Evolutionary conservation across 2,113 vertebrate species (phyloP).

Genomic region (Nycticebus coucang): DNA sequence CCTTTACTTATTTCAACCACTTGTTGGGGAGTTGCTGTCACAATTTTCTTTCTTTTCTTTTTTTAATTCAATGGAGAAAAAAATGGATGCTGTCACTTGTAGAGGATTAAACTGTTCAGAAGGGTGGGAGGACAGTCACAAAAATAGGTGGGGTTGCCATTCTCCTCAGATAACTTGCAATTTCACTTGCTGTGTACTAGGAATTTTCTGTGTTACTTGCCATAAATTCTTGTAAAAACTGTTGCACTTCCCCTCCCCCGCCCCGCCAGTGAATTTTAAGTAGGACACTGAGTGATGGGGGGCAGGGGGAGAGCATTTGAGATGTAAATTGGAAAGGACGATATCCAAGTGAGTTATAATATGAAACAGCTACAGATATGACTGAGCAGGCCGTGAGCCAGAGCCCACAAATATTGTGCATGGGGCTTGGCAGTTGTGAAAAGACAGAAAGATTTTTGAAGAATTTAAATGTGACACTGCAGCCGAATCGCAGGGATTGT

Average conservation of each 20-base stretch:
- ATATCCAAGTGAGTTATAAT: background rate
- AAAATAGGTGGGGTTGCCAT: background rate
- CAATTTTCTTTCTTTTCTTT: background rate
- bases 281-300: background rate
- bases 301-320: background rate
- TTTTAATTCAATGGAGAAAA: background rate
- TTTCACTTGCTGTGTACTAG: background rate
- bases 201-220: background rate
- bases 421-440: background rate
- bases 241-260: background rate
- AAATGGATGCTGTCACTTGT: background rate
- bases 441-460: background rate
- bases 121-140: background rate
- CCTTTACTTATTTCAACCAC: background rate
- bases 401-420: background rate
- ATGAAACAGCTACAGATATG: background rate
- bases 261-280: conserved; percentile 14
- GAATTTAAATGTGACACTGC: background rate
- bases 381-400: background rate
- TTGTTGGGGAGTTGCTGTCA: background rate
- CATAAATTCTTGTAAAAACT: background rate
- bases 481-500: conserved; percentile 8
- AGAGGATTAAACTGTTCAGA: background rate
- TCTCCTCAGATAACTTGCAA: background rate
- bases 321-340: background rate